phyloP scores from a whole-genome alignment of 2,888 invertebrate genomes.

The Alloscopus bannaensis region DNA sequence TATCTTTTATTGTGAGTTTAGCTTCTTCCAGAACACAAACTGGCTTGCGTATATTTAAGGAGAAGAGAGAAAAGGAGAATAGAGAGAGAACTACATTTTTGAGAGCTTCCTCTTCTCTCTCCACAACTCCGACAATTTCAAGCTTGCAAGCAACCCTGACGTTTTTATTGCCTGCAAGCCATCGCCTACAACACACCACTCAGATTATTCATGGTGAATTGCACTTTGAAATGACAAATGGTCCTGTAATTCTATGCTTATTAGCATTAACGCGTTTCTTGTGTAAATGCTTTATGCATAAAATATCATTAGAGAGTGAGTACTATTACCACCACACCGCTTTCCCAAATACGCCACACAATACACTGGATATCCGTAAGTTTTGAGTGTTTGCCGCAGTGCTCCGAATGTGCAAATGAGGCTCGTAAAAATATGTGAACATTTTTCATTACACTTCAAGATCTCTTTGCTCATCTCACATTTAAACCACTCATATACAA shows the following conservation, averaged over 20 bases:
- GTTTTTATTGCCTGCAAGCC: constrained; percentile 54
- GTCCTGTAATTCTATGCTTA: constrained; percentile 59
- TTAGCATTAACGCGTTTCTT: constrained; percentile 58
- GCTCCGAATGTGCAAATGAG: too few relatives aligned
- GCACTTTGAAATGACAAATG: constrained; percentile 61
- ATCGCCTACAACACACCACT: constrained; percentile 24
- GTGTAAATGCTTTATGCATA: constrained; percentile 46
- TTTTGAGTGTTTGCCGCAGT: too few relatives aligned
- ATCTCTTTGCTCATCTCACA: not conserved
- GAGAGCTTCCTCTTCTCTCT: constrained; percentile 27
- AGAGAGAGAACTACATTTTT: constrained; percentile 8
- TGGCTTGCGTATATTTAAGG: too few relatives aligned
- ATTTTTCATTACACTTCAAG: constrained; percentile 21
- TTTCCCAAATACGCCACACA: not conserved
- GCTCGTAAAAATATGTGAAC: too few relatives aligned
- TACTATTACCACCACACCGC: not conserved
- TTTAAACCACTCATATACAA: not conserved
- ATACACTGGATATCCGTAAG: too few relatives aligned
- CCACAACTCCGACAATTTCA: constrained; percentile 14
- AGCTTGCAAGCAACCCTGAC: constrained; percentile 47
- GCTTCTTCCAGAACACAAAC: too few relatives aligned
- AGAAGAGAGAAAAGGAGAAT: not conserved
- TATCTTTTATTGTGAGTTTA: too few relatives aligned
- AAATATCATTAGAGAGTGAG: constrained; percentile 24
- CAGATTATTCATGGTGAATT: constrained; percentile 61